A percentile compares a stretch with the other conserved stretches of the same genome.
Evolutionary conservation across 2,113 vertebrate species (phyloP).

Genomic region (Malurus alboscapulatus): DNA sequence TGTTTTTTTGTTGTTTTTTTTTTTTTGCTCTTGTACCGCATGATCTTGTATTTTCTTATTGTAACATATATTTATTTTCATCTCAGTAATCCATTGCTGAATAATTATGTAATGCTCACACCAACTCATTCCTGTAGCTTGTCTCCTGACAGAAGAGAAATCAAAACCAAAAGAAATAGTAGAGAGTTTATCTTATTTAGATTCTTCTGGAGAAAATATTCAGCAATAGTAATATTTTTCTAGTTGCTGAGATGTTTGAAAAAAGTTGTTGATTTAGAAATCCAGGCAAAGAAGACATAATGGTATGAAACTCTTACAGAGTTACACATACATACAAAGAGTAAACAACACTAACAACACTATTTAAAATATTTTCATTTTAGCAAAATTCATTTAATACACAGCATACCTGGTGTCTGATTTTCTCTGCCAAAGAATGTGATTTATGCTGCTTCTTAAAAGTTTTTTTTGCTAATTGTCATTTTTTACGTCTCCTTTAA

Average conservation of each 20-base stretch:
- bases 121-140: neutral
- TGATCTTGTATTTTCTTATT: neutral
- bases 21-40: neutral
- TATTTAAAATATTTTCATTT: neutral
- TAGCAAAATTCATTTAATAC: neutral
- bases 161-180: neutral
- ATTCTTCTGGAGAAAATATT: neutral
- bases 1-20: no score
- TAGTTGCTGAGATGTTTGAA: neutral
- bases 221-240: neutral
- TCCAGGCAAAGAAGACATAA: neutral
- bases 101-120: neutral
- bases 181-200: neutral
- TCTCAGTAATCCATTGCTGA: neutral
- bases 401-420: neutral
- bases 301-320: neutral
- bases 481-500: neutral
- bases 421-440: neutral
- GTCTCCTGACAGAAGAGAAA: neutral
- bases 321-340: neutral
- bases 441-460: neutral
- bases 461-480: neutral
- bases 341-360: neutral
- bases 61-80: neutral
- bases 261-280: neutral